phyloP scores from a whole-genome alignment of 2,888 invertebrate genomes.

The Formica aserva region DNA sequence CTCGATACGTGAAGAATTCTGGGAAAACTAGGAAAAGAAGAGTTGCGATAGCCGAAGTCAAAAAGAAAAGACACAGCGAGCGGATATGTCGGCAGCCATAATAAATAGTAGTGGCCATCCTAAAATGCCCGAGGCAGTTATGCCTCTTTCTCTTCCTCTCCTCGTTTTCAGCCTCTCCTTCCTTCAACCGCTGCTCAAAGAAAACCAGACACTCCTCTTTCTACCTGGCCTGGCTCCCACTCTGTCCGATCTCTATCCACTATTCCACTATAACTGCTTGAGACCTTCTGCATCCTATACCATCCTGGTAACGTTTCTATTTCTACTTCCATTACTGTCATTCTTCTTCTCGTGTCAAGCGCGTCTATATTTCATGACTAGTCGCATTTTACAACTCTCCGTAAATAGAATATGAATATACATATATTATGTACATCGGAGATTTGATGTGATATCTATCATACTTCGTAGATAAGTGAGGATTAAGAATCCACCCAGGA shows the following conservation, averaged over 20 bases:
- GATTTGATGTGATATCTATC: not conserved
- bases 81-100: slow-evolving; percentile 44
- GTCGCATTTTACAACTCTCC: slow-evolving; percentile 41
- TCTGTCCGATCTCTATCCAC: slow-evolving; percentile 37
- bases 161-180: slow-evolving; percentile 41
- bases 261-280: slow-evolving; percentile 42
- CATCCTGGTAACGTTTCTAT: slow-evolving; percentile 71
- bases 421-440: not conserved
- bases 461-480: not conserved
- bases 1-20: slow-evolving; percentile 11
- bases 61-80: slow-evolving; percentile 31
- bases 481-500: not conserved
- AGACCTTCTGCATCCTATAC: slow-evolving; percentile 56
- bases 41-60: slow-evolving; percentile 19
- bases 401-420: not conserved
- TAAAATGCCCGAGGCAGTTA: slow-evolving; percentile 61
- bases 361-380: slow-evolving; percentile 64
- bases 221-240: slow-evolving; percentile 64
- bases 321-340: slow-evolving; percentile 75
- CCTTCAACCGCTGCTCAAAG: slow-evolving; percentile 24
- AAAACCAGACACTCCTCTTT: slow-evolving; percentile 61
- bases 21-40: slow-evolving; percentile 24
- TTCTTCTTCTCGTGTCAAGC: slow-evolving; percentile 64
- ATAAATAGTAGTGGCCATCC: slow-evolving; percentile 64
- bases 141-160: slow-evolving; percentile 46